Conservation (phyloP, 2,888 invertebrate species). For the Campopleginae sp. region DNA sequence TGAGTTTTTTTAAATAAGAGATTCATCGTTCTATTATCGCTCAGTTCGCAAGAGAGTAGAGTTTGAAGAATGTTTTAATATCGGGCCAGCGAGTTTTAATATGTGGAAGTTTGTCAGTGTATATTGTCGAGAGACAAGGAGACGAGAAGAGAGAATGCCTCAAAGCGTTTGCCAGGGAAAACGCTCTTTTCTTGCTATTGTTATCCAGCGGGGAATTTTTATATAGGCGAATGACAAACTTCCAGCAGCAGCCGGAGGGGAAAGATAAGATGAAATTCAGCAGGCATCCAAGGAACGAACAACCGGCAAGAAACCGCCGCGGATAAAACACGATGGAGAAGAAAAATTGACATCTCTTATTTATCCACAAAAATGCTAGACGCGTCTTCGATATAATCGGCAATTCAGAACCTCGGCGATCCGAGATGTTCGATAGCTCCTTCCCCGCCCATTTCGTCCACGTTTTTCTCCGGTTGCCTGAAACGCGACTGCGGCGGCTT, state of each 20-base stretch:
- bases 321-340: background rate
- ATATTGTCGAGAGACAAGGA: slow-evolving; percentile 45
- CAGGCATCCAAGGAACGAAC: background rate
- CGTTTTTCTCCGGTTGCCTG: background rate
- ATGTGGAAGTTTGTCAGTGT: slow-evolving; percentile 71
- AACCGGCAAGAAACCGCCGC: background rate
- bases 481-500: slow-evolving; percentile 37
- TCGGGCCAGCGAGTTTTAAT: slow-evolving; percentile 70
- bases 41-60: slow-evolving; percentile 13
- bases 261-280: slow-evolving; percentile 15
- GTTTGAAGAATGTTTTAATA: slow-evolving; percentile 74
- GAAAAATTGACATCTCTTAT: background rate
- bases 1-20: slow-evolving; percentile 20
- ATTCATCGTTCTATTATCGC: slow-evolving; percentile 44
- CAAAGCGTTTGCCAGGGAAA: slow-evolving; percentile 3
- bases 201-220: slow-evolving; percentile 68
- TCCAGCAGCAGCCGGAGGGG: slow-evolving; percentile 30
- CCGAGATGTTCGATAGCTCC: slow-evolving; percentile 37
- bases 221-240: slow-evolving; percentile 70
- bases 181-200: slow-evolving; percentile 58
- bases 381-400: slow-evolving; percentile 44
- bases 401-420: slow-evolving; percentile 29
- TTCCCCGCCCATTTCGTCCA: background rate
- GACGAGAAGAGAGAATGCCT: slow-evolving; percentile 13
- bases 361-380: slow-evolving; percentile 29